Evolutionary conservation across 2,113 vertebrate species (phyloP).

Genomic region (Bungarus multicinctus): DNA sequence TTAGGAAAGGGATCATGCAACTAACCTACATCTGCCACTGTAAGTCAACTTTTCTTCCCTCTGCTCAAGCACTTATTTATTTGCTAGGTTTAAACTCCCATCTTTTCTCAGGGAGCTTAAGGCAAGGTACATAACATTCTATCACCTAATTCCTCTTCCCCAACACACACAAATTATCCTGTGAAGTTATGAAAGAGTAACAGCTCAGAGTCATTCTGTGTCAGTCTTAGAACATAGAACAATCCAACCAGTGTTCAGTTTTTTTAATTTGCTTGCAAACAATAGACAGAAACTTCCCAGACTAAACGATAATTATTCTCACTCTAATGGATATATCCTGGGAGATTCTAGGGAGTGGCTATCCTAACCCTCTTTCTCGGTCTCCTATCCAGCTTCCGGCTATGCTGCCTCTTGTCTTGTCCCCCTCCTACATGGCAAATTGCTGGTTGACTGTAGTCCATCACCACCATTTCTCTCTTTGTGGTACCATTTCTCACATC

Average conservation of each 20-base stretch:
- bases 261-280: neutral
- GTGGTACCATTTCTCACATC: neutral
- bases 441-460: neutral
- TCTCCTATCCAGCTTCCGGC: neutral
- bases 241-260: neutral
- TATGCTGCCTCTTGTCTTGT: neutral
- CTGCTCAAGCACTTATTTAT: neutral
- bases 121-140: neutral
- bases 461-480: neutral
- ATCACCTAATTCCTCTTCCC: neutral
- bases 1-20: neutral
- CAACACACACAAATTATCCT: neutral
- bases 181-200: neutral
- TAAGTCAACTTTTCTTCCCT: neutral
- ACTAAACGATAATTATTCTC: neutral
- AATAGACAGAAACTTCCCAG: neutral
- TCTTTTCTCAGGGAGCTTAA: neutral
- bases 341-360: neutral
- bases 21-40: neutral
- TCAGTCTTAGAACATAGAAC: neutral
- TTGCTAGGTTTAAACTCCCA: neutral
- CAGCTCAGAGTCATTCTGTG: neutral
- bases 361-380: neutral
- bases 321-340: neutral
- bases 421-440: neutral